Evolutionary conservation across 2,888 invertebrate genomes (phyloP).

Genomic region (Drepanosiphum platanoidis): DNA sequence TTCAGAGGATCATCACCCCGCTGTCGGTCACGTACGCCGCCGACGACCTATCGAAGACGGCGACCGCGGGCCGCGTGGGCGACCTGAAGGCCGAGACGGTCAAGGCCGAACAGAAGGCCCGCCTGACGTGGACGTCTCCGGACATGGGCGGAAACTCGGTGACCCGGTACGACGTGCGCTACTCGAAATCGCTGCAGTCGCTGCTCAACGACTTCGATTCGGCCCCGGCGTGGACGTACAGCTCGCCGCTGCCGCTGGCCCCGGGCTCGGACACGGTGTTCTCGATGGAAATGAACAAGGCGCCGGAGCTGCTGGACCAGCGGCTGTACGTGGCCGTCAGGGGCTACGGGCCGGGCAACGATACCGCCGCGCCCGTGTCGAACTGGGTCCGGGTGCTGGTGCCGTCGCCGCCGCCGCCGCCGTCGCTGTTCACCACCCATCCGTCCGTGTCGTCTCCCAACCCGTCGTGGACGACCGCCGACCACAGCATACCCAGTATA

Average conservation of each 20-base stretch:
- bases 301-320: constrained; percentile 69
- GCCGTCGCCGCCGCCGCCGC: constrained; percentile 70
- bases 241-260: constrained; percentile 68
- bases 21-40: constrained; percentile 68
- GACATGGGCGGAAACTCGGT: constrained; percentile 71
- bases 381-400: constrained; percentile 71
- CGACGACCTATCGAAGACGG: constrained; percentile 67
- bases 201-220: constrained; percentile 65
- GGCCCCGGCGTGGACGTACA: constrained; percentile 69
- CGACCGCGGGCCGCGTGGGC: constrained; percentile 70
- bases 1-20: constrained; percentile 70
- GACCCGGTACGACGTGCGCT: constrained; percentile 70
- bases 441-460: constrained; percentile 65
- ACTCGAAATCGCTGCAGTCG: constrained; percentile 67
- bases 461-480: constrained; percentile 67
- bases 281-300: constrained; percentile 69
- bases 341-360: constrained; percentile 68
- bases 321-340: constrained; percentile 71
- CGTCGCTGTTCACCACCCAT: constrained; percentile 68
- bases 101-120: constrained; percentile 69
- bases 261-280: constrained; percentile 71
- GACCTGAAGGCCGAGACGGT: constrained; percentile 70
- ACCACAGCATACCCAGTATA: constrained; percentile 68
- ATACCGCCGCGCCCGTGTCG: constrained; percentile 69
- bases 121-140: constrained; percentile 73